These are phyloP conservation scores for Microplitis deprimator DNA, from an alignment of 2,888 invertebrate species.

Conservation along the genomic window DNA sequence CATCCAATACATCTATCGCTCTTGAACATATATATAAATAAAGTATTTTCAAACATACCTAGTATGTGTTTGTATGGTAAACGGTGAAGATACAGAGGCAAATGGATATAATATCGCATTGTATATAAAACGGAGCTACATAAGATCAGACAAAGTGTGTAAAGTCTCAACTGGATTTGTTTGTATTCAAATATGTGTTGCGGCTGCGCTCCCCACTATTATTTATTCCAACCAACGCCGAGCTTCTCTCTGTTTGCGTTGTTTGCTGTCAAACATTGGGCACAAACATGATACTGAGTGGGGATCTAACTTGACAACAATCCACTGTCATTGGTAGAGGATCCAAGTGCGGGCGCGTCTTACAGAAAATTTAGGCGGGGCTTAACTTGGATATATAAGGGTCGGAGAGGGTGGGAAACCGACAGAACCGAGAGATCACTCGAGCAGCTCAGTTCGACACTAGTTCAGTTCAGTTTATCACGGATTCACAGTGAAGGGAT, in stretches of 20 bases:
- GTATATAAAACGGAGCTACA: slow-evolving; percentile 1
- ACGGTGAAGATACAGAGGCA: slow-evolving; percentile 21
- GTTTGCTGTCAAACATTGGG: slow-evolving; percentile 69
- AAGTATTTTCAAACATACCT: too few relatives aligned
- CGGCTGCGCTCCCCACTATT: slow-evolving; percentile 64
- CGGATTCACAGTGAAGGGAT: slow-evolving; percentile 3
- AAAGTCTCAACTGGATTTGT: slow-evolving; percentile 56
- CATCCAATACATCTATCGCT: not conserved
- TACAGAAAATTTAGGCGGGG: slow-evolving; percentile 44
- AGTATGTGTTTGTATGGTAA: slow-evolving; percentile 10
- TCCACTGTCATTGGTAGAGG: slow-evolving; percentile 42
- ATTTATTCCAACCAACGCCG: slow-evolving; percentile 34
- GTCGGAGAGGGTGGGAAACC: slow-evolving; percentile 50
- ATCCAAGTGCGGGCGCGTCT: slow-evolving; percentile 44
- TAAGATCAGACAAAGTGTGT: slow-evolving; percentile 21
- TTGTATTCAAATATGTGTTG: slow-evolving; percentile 59
- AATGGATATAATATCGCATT: too few relatives aligned
- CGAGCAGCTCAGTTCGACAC: slow-evolving; percentile 47
- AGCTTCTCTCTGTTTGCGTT: slow-evolving; percentile 61
- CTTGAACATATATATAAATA: not conserved
- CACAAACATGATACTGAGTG: slow-evolving; percentile 56
- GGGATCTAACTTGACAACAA: slow-evolving; percentile 43
- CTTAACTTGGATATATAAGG: slow-evolving; percentile 54
- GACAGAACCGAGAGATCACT: slow-evolving; percentile 56
- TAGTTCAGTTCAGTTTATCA: not conserved